Conservation (phyloP, 2,888 invertebrate genomes). For the Esperia sulphurella region DNA sequence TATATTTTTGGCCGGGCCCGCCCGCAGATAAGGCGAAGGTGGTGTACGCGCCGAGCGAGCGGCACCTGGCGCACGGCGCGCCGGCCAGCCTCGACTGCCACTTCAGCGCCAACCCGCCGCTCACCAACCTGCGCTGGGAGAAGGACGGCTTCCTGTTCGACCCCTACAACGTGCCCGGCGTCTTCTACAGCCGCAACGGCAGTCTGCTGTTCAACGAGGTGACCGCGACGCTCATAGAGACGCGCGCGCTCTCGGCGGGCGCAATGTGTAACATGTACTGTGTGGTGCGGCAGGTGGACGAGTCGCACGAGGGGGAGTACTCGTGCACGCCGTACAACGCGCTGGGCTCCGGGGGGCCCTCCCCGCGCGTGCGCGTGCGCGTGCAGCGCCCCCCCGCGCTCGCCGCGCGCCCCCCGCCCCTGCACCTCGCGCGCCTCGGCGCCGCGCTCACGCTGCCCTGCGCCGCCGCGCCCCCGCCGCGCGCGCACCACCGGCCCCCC, state of each 20-base stretch:
- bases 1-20: no score
- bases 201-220: slow-evolving; percentile 88
- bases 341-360: slow-evolving; percentile 91
- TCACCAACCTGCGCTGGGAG: slow-evolving; percentile 94
- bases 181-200: slow-evolving; percentile 91
- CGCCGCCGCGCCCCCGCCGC: slow-evolving; percentile 85
- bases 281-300: slow-evolving; percentile 80
- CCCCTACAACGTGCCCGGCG: slow-evolving; percentile 92
- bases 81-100: slow-evolving; percentile 93
- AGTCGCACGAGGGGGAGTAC: slow-evolving; percentile 92
- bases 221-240: no score
- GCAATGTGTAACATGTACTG: neutral
- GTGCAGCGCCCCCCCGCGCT: slow-evolving; percentile 93
- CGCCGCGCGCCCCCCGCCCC: slow-evolving; percentile 87
- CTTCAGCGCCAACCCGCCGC: slow-evolving; percentile 94
- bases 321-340: slow-evolving; percentile 95
- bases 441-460: slow-evolving; percentile 91
- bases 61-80: slow-evolving; percentile 90
- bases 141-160: slow-evolving; percentile 95
- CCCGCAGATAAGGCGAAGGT: slow-evolving; percentile 93
- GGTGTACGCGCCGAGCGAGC: slow-evolving; percentile 90
- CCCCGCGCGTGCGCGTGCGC: slow-evolving; percentile 89
- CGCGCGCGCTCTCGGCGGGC: no score
- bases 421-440: slow-evolving; percentile 90
- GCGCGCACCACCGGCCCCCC: slow-evolving; percentile 40